Conservation (phyloP, 1,140 invertebrate species). For the Euwallacea fornicatus region DNA sequence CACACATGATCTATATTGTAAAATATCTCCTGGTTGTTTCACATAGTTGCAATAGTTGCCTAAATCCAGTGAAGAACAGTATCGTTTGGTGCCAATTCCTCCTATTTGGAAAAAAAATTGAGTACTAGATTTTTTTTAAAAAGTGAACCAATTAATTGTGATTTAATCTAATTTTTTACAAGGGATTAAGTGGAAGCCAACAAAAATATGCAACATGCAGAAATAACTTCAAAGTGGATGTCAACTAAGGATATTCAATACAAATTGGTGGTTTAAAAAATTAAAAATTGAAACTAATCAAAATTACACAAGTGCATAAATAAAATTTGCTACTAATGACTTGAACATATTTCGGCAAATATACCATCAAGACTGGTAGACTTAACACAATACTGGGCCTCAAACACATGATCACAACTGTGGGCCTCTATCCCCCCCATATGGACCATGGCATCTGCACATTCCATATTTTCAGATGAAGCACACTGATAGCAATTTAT, state of each 20-base stretch:
- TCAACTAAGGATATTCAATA: not conserved
- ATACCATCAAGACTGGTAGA: slow-evolving; percentile 63
- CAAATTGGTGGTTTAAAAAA: not conserved
- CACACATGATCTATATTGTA: slow-evolving; percentile 87
- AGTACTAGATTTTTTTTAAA: too few relatives aligned
- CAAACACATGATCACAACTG: slow-evolving; percentile 74
- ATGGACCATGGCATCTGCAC: slow-evolving; percentile 72
- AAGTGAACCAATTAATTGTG: too few relatives aligned
- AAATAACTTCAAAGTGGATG: slow-evolving; percentile 1
- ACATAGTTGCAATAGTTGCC: slow-evolving; percentile 95
- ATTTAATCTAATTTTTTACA: too few relatives aligned
- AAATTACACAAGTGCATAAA: not conserved
- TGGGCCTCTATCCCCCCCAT: slow-evolving; percentile 61
- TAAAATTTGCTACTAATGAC: not conserved
- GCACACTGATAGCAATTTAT: slow-evolving; percentile 84
- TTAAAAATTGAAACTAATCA: not conserved
- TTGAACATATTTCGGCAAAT: not conserved
- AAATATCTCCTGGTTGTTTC: slow-evolving; percentile 78
- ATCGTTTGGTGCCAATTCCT: slow-evolving; percentile 89
- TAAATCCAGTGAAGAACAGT: slow-evolving; percentile 86
- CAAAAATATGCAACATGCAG: not conserved
- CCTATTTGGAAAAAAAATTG: slow-evolving; percentile 58
- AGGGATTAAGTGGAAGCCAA: not conserved
- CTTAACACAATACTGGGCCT: slow-evolving; percentile 86
- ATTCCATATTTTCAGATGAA: slow-evolving; percentile 70